Evolutionary conservation across 2,888 invertebrate genomes (phyloP), one percentile per base, ranked within the genome.

Genomic region (Oxystoma pomonae): DNA sequence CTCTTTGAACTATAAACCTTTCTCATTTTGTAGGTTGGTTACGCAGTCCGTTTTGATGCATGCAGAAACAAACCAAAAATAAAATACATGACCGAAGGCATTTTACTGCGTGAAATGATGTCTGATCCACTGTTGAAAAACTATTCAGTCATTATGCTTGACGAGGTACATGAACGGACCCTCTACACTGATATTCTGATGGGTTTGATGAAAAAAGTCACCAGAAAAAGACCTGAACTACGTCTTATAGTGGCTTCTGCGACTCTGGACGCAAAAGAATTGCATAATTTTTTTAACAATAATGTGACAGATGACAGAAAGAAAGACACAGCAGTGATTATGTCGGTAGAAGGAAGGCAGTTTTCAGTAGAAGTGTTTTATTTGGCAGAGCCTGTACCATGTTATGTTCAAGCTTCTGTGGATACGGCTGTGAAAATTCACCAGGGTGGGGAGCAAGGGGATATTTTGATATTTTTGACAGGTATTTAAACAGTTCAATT

Each of bases 31-130:
- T 35, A 35, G 35, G 35, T 35, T 3, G 35, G 35, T 12, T 35
- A 35, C 57, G 87, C 90, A 0, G 95, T 98, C 59, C 87, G 90
- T 51, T 92, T 92, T 78, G 88, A 90, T 68, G 86, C 90, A 49
- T 84, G 87, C 22, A 81, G 83, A 0, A 79, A 81, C 0, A 83
- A 82, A 1, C 91, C 91, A 2, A 87, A 86, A 59, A 90, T 53
- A 19, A 81, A 95, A 92, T 98, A 91, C 74, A 90, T 99, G 89
- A 98, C 98, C 0, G 98, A 99, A 81, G 98, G 98, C 0, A 91
- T 98, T 64, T 78, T 99, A 20, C 83, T 99, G 1, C 84, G 96
- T 18, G 98, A 99, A 82, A 92, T 99, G 86, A 93, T 98, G 85
- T 86, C 88, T 0, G 98, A 99, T 76, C 99, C 98, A 0, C 81